phyloP scores from a whole-genome alignment of 2,113 vertebrate species.

The Podocnemis expansa region DNA sequence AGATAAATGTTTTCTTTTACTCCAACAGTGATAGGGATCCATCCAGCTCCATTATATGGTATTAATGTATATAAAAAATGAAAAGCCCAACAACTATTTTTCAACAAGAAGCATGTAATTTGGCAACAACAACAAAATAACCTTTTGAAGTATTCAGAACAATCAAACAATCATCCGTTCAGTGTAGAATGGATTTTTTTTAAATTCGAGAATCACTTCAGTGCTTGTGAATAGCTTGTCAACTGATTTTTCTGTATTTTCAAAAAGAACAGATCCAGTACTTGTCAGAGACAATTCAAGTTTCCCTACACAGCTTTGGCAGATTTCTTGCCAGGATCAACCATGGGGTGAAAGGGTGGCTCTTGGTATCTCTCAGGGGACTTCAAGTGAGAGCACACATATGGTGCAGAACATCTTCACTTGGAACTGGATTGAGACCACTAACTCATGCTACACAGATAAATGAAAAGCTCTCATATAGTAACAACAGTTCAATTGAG shows the following conservation, averaged over 20 bases:
- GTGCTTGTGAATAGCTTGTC: neutral
- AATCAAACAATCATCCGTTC: neutral
- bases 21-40: neutral
- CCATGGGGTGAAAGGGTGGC: neutral
- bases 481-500: neutral
- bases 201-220: neutral
- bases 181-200: neutral
- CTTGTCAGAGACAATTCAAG: neutral
- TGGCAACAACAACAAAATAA: rapidly evolving
- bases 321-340: neutral
- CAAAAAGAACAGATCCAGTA: neutral
- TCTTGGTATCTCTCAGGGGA: neutral
- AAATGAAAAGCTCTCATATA: neutral
- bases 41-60: neutral
- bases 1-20: neutral
- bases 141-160: neutral
- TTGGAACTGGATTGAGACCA: neutral
- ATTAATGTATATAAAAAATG: too few species aligned
- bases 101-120: neutral
- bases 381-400: neutral
- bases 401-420: neutral
- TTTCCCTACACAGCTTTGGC: neutral
- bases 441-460: neutral
- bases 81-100: neutral
- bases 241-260: neutral